Evolutionary conservation across 2,113 vertebrate species (phyloP).

Genomic region (Chroicocephalus ridibundus): DNA sequence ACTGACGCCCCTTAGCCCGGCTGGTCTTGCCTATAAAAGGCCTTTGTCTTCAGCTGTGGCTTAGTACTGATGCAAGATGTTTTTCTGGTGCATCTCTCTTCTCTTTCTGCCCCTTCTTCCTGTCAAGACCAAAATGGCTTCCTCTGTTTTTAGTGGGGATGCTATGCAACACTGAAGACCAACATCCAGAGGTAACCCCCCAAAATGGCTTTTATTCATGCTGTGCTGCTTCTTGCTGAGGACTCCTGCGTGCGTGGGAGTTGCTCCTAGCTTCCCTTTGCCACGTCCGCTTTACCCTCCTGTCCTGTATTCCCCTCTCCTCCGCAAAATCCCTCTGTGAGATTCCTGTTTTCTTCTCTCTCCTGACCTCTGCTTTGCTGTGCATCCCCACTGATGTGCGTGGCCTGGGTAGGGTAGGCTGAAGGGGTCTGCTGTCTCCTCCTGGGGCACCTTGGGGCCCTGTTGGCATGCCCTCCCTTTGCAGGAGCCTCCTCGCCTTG

Average conservation of each 20-base stretch:
- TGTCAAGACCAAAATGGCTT: neutral
- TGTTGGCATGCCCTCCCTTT: neutral
- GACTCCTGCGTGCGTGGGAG: neutral
- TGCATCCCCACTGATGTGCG: accelerated
- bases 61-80: neutral
- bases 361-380: neutral
- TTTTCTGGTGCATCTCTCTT: accelerated
- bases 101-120: neutral
- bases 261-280: neutral
- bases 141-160: neutral
- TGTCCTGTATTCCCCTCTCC: neutral
- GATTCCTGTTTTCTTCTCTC: neutral
- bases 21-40: neutral
- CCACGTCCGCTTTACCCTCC: neutral
- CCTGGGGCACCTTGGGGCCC: accelerated
- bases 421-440: neutral
- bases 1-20: neutral
- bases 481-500: neutral
- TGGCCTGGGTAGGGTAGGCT: neutral
- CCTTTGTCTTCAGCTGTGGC: neutral
- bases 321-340: neutral
- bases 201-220: neutral
- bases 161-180: neutral
- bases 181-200: neutral
- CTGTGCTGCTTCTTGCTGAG: neutral